A percentile compares a stretch with the other conserved stretches of the same genome.
Evolutionary conservation across 1,140 invertebrate species (phyloP).

Genomic region (Procambarus virginalis): DNA sequence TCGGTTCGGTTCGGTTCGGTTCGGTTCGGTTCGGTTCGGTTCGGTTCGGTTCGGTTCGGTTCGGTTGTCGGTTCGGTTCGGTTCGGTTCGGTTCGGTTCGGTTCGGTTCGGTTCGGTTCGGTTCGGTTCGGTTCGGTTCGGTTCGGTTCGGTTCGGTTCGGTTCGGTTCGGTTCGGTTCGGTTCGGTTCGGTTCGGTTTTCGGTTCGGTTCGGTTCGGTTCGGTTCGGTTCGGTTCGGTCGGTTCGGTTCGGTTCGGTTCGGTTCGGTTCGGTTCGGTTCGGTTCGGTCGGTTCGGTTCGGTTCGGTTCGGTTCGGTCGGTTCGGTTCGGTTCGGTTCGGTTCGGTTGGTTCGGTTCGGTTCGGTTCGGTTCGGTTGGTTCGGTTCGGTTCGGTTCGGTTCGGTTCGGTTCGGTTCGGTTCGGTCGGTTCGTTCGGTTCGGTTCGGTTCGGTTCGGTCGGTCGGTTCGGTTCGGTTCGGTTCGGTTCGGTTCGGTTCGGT

Average conservation of each 20-base stretch:
- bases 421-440: slow-evolving; percentile 71
- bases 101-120: slow-evolving; percentile 68
- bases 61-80: too few species aligned
- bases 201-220: slow-evolving; percentile 34
- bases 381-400: too few species aligned
- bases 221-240: slow-evolving; percentile 43
- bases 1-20: slow-evolving; percentile 69
- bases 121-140: slow-evolving; percentile 54
- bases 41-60: slow-evolving; percentile 61
- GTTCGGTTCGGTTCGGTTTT: slow-evolving; percentile 6
- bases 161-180: slow-evolving; percentile 69
- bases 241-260: slow-evolving; percentile 71
- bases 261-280: slow-evolving; percentile 66
- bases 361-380: too few species aligned
- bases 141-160: slow-evolving; percentile 70
- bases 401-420: slow-evolving; percentile 23
- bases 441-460: slow-evolving; percentile 71
- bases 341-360: too few species aligned
- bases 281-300: too few species aligned
- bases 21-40: slow-evolving; percentile 49
- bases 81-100: slow-evolving; percentile 64
- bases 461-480: slow-evolving; percentile 72
- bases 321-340: slow-evolving; percentile 36
- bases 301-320: too few species aligned
- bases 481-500: slow-evolving; percentile 69